A percentile compares a stretch with the other conserved stretches of the same genome.
Evolutionary conservation across 2,888 invertebrate species (phyloP).

Genomic region (Leucophora obtusa): DNA sequence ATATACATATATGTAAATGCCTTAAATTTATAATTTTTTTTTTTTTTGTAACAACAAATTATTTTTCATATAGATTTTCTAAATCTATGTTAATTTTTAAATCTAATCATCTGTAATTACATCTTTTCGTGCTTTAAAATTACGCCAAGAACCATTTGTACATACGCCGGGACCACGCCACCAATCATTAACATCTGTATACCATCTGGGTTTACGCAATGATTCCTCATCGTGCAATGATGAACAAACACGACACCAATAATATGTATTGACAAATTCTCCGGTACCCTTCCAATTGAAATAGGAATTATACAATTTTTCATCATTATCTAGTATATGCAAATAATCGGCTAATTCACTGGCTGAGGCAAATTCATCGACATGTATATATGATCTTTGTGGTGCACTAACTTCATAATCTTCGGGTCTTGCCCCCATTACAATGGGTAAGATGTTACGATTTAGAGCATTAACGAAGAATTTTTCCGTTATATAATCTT

Average conservation of each 20-base stretch:
- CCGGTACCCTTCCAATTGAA: slow-evolving; percentile 97
- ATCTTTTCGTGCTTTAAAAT: slow-evolving; percentile 78
- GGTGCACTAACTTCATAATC: slow-evolving; percentile 95
- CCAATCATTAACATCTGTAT: slow-evolving; percentile 91
- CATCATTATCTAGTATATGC: slow-evolving; percentile 90
- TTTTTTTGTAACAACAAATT: not conserved
- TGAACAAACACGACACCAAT: slow-evolving; percentile 84
- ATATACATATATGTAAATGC: not conserved
- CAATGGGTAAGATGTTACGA: slow-evolving; percentile 93
- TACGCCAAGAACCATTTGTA: slow-evolving; percentile 86
- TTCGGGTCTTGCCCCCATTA: slow-evolving; percentile 95
- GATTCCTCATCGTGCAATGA: slow-evolving; percentile 80
- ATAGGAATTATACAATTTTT: slow-evolving; percentile 94
- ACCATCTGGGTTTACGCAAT: slow-evolving; percentile 75
- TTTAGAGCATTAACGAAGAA: slow-evolving; percentile 96
- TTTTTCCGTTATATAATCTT: slow-evolving; percentile 97
- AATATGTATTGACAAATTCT: slow-evolving; percentile 96
- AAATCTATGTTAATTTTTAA: not conserved
- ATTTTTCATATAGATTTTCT: slow-evolving; percentile 2
- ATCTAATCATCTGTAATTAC: slow-evolving; percentile 77
- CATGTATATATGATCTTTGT: slow-evolving; percentile 94
- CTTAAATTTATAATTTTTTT: not conserved
- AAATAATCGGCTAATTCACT: slow-evolving; percentile 93
- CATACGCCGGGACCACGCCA: slow-evolving; percentile 92
- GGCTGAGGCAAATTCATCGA: slow-evolving; percentile 95